Evolutionary conservation across 2,888 invertebrate species (phyloP).

Genomic region (Agrilus biguttatus): DNA sequence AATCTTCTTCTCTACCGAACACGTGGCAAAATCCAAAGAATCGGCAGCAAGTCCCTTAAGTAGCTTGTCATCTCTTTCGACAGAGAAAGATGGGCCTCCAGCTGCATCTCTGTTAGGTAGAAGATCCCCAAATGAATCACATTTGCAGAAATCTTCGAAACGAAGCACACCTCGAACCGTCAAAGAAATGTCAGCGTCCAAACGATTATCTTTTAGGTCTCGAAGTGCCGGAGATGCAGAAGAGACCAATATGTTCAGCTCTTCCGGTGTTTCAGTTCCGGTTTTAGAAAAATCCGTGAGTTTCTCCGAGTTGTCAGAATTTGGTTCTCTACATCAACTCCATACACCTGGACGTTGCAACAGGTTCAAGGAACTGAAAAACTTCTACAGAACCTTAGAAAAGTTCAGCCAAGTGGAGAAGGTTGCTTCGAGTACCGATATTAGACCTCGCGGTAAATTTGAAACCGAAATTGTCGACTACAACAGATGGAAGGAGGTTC

Average conservation of each 20-base stretch:
- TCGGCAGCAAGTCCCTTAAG: no score
- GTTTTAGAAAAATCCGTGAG: slow-evolving; percentile 45
- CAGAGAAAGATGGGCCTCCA: slow-evolving; percentile 13
- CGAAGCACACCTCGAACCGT: no score
- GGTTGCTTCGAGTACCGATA: slow-evolving; percentile 53
- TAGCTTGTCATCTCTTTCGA: no score
- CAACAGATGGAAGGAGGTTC: slow-evolving; percentile 72
- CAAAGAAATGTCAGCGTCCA: slow-evolving; percentile 5
- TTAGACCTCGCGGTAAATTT: slow-evolving; percentile 55
- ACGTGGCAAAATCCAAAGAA: no score
- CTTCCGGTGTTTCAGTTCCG: slow-evolving; percentile 32
- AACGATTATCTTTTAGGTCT: slow-evolving; percentile 39
- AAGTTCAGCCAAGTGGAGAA: slow-evolving; percentile 70
- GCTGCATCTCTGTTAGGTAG: slow-evolving; percentile 36
- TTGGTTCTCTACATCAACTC: slow-evolving; percentile 24
- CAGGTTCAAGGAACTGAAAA: slow-evolving; percentile 69
- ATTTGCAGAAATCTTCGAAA: no score
- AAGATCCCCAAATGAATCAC: slow-evolving; percentile 22
- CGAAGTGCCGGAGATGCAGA: slow-evolving; percentile 53
- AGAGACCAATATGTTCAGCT: slow-evolving; percentile 5
- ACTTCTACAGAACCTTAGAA: slow-evolving; percentile 74
- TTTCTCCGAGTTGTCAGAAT: slow-evolving; percentile 50
- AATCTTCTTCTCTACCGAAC: no score
- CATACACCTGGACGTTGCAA: slow-evolving; percentile 56
- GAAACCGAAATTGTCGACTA: slow-evolving; percentile 75